phyloP scores from a whole-genome alignment of 2,888 invertebrate species.

The Mayetiola destructor region DNA sequence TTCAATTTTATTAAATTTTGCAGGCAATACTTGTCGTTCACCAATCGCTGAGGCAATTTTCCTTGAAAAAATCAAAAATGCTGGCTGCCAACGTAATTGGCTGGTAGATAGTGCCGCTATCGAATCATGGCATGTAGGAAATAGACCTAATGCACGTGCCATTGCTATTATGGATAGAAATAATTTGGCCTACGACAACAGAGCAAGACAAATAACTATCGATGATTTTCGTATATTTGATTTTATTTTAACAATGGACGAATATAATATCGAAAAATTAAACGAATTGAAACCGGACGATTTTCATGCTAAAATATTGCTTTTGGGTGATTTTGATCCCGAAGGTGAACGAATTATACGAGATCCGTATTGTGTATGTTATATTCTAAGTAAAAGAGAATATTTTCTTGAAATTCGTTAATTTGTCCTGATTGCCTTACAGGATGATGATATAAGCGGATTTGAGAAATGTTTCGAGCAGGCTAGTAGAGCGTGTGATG shows the following conservation, averaged over 20 bases:
- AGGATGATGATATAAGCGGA: constrained; percentile 26
- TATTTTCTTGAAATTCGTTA: too few species aligned
- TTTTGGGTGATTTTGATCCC: constrained; percentile 73
- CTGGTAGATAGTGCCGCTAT: constrained; percentile 78
- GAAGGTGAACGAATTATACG: constrained; percentile 60
- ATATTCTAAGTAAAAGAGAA: constrained; percentile 19
- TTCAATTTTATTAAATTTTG: constrained; percentile 15
- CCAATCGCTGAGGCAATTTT: constrained; percentile 90
- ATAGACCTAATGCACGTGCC: constrained; percentile 55
- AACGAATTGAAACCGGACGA: constrained; percentile 43
- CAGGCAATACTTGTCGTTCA: constrained; percentile 88
- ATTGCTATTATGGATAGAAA: constrained; percentile 41
- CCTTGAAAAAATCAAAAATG: constrained; percentile 29
- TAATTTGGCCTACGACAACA: constrained; percentile 45
- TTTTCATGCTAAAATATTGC: constrained; percentile 51
- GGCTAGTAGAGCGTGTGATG: constrained; percentile 24
- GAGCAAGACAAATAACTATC: constrained; percentile 47
- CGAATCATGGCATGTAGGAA: constrained; percentile 72
- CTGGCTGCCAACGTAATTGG: constrained; percentile 40
- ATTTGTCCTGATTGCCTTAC: too few species aligned
- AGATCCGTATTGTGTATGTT: constrained; percentile 78
- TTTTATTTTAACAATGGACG: constrained; percentile 89
- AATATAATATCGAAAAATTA: constrained; percentile 58
- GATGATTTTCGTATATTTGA: constrained; percentile 66
- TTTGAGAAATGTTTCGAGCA: constrained; percentile 26